These are phyloP conservation scores for Xylota segnis DNA, from an alignment of 2,888 invertebrate species.

Conservation along the genomic window DNA sequence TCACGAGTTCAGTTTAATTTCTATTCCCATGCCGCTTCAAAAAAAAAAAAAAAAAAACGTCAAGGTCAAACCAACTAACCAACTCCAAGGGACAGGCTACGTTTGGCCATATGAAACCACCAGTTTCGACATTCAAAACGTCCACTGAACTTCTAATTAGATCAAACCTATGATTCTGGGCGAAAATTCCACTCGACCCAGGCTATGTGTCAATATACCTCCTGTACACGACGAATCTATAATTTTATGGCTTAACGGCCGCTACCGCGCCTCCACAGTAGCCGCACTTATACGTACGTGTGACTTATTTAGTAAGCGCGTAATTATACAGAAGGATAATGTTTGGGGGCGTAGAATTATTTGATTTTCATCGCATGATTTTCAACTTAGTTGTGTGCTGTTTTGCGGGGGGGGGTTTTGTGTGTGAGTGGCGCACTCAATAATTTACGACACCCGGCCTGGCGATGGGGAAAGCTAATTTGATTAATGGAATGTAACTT, in stretches of 20 bases:
- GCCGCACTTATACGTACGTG: conserved; percentile 2
- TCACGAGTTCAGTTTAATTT: neutral
- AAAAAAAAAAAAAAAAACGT: neutral
- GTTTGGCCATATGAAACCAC: neutral
- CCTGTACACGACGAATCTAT: neutral
- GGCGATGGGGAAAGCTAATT: conserved; percentile 43
- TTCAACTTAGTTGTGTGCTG: neutral
- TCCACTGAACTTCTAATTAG: conserved; percentile 4
- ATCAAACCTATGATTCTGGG: neutral
- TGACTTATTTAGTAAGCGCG: conserved; percentile 23
- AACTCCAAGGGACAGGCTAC: neutral
- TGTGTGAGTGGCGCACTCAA: conserved; percentile 39
- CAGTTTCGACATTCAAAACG: conserved; percentile 8
- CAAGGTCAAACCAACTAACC: conserved; percentile 2
- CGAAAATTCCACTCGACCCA: neutral
- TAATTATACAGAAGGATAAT: conserved; percentile 32
- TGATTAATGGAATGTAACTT: conserved; percentile 61
- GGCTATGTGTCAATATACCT: neutral
- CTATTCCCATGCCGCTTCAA: neutral
- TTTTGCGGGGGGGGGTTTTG: neutral
- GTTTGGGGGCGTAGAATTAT: conserved; percentile 21
- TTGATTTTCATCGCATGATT: conserved; percentile 47
- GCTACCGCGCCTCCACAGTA: neutral
- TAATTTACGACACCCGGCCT: conserved; percentile 53
- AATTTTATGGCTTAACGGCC: conserved; percentile 9